Evolutionary conservation across 2,888 invertebrate species (phyloP), one percentile per base, ranked within the genome.

Genomic region (Melinaea menophilus): DNA sequence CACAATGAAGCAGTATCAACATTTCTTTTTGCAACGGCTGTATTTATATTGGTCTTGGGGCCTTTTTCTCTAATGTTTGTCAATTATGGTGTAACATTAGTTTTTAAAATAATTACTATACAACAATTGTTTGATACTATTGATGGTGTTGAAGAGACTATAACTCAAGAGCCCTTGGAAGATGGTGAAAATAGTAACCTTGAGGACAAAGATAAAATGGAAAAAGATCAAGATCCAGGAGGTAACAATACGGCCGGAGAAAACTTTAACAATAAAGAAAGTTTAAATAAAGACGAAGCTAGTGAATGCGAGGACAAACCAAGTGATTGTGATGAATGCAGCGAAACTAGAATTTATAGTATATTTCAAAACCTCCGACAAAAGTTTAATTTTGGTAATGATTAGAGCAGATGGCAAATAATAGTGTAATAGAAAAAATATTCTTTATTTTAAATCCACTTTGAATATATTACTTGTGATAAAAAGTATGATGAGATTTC

Each of bases 31-130:
- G 76, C 86, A 0, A 80, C 92, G 73, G 92, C 93, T 13, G 82
- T 93, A 5, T 76, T 92, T 34, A 87, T 92, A 58, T 78, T 95
- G 65, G 84, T 93, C 5, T 90, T 93, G 68, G 93, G 93, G 2
- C 93, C 94, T 31, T 86, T 93, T 57, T 92, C 93, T 0, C 75
- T 94, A 5, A 92, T 92, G 70, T 85, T 93, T 13, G 85, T 95
- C 5, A 93, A 92, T 74, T 93, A 92, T 73, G 84, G 93, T 37
- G 84, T 94, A 55, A 85, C 93, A 13, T 79, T 86, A 5, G 88
- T 92, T 69, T 92, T 94, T 72, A 78, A 85, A 3, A 66, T 92
- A 3, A 88, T 94, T 35, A 91, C 92, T 4, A 33, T 92, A 5
- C 94, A 94, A 74, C 94, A 94, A 73, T 58, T 92, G 12, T 82